Percentiles rank a stretch among this genome's conserved stretches.
Conservation (phyloP, 2,797 vertebrate genomes). For the Hydrophis major region DNA sequence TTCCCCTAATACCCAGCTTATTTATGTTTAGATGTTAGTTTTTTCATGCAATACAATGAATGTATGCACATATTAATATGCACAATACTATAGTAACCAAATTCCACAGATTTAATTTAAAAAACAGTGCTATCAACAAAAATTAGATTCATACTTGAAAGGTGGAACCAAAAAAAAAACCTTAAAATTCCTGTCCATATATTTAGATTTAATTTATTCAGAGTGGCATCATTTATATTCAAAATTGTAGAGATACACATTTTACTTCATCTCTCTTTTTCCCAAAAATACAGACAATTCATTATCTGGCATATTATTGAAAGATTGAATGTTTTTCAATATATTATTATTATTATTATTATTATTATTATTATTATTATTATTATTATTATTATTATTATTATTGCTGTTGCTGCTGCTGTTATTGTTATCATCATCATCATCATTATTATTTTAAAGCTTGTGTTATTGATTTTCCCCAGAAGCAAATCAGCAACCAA, state of each 20-base stretch:
- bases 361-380: too few relatives aligned
- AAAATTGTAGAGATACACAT: background rate
- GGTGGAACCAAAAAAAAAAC: background rate
- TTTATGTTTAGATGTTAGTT: background rate
- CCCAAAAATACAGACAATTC: background rate
- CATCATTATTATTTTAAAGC: background rate
- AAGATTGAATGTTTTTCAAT: background rate
- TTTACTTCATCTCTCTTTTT: background rate
- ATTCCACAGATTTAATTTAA: background rate
- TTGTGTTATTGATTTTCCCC: background rate
- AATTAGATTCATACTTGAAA: background rate
- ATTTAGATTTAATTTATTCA: slow-evolving; percentile 6
- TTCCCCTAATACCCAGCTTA: background rate
- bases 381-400: background rate
- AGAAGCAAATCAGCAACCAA: too few relatives aligned
- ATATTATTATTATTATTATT: background rate
- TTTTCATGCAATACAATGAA: background rate
- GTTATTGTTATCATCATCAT: too few relatives aligned
- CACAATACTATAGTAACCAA: background rate
- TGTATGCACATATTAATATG: background rate
- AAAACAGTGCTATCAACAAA: background rate
- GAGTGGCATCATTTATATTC: background rate
- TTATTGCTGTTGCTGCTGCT: too few relatives aligned
- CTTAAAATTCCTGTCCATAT: background rate
- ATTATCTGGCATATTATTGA: background rate